Evolutionary conservation across 2,888 invertebrate genomes (phyloP).

Genomic region (Aradus depressus): DNA sequence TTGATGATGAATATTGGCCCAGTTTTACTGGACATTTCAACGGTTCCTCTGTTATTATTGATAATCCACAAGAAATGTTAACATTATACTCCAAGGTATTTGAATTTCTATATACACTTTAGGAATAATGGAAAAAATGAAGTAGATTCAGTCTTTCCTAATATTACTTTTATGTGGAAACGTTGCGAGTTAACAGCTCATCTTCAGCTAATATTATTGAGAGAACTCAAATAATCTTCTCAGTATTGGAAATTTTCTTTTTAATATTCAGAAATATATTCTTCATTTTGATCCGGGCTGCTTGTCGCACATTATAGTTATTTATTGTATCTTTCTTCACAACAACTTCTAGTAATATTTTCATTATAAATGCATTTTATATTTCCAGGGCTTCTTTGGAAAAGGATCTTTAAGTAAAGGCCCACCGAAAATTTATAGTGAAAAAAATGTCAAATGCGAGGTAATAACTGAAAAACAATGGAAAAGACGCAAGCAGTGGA

Average conservation of each 20-base stretch:
- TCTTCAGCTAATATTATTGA: too few species aligned
- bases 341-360: too few species aligned
- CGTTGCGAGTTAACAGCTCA: too few species aligned
- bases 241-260: too few species aligned
- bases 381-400: slow-evolving; percentile 55
- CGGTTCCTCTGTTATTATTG: slow-evolving; percentile 54
- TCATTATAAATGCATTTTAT: slow-evolving; percentile 3
- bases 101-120: background rate
- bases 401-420: slow-evolving; percentile 56
- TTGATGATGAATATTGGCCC: slow-evolving; percentile 20
- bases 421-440: slow-evolving; percentile 40
- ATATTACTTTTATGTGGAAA: background rate
- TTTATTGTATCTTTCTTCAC: too few species aligned
- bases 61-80: slow-evolving; percentile 46
- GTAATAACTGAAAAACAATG: slow-evolving; percentile 51
- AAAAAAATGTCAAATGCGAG: slow-evolving; percentile 32
- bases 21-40: slow-evolving; percentile 48
- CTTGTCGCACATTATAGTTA: too few species aligned
- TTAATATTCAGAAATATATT: too few species aligned
- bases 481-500: slow-evolving; percentile 46
- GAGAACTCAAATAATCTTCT: too few species aligned
- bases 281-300: too few species aligned
- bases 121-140: background rate
- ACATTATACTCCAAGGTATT: slow-evolving; percentile 49
- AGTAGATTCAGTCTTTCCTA: background rate